phyloP scores from a whole-genome alignment of 2,888 invertebrate genomes.

The Eupithecia insigniata region DNA sequence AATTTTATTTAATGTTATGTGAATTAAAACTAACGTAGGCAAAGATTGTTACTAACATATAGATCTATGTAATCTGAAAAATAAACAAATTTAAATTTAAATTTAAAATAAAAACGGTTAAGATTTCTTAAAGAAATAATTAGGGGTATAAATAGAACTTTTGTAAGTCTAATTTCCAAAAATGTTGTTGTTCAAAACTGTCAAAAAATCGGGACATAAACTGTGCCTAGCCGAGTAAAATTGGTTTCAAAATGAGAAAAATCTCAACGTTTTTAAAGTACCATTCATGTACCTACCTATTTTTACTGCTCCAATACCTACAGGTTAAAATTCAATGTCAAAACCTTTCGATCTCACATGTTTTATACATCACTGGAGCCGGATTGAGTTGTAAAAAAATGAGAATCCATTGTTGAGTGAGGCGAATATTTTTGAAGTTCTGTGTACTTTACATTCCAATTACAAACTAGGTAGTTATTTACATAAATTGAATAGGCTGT shows the following conservation, averaged over 20 bases:
- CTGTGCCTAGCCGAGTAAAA: neutral
- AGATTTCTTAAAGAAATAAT: too few relatives aligned
- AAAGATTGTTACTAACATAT: too few relatives aligned
- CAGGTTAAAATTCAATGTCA: conserved; percentile 35
- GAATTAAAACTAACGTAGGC: too few relatives aligned
- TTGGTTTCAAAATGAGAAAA: neutral
- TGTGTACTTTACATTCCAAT: too few relatives aligned
- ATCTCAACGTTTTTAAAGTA: neutral
- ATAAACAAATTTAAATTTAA: too few relatives aligned
- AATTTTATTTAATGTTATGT: too few relatives aligned
- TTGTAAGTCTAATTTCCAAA: too few relatives aligned
- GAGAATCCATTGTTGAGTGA: conserved; percentile 70
- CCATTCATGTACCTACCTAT: conserved; percentile 12
- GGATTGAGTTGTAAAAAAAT: conserved; percentile 51
- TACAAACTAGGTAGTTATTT: neutral
- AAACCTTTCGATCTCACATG: conserved; percentile 52
- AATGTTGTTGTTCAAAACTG: too few relatives aligned
- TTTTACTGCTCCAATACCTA: conserved; percentile 26
- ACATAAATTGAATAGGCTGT: conserved; percentile 52
- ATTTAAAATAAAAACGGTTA: too few relatives aligned
- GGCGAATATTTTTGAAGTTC: conserved; percentile 60
- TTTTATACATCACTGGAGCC: conserved; percentile 57
- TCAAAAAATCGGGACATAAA: neutral
- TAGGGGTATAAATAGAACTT: too few relatives aligned
- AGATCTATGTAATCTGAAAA: too few relatives aligned